These are phyloP conservation scores for Danaus plexippus DNA, from an alignment of 1,140 invertebrate genomes.

Conservation along the genomic window DNA sequence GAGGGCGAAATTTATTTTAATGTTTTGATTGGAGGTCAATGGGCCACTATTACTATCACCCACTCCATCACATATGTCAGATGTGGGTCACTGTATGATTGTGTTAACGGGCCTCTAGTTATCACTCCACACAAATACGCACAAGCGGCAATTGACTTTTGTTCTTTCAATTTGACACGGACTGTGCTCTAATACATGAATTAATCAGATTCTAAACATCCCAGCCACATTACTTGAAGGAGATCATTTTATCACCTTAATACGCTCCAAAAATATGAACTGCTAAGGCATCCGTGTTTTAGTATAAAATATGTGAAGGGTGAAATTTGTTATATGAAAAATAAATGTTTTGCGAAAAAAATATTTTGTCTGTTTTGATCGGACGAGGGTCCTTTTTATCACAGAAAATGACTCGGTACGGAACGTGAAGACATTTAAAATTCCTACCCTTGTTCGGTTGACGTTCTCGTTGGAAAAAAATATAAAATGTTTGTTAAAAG, in stretches of 20 bases:
- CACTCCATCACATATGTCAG: slow-evolving; percentile 3
- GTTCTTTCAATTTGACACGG: neutral
- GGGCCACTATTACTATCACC: neutral
- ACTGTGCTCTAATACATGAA: too few species aligned
- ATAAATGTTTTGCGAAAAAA: slow-evolving; percentile 4
- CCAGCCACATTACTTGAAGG: too few species aligned
- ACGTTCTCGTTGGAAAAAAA: slow-evolving; percentile 18
- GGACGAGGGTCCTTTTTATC: slow-evolving; percentile 15
- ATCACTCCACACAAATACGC: slow-evolving; percentile 1
- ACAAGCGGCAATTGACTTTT: neutral
- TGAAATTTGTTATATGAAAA: too few species aligned
- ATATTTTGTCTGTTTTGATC: slow-evolving; percentile 18
- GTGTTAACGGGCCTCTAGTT: neutral
- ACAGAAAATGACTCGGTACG: slow-evolving; percentile 10
- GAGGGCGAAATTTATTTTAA: too few species aligned
- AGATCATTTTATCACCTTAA: too few species aligned
- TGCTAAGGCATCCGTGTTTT: too few species aligned
- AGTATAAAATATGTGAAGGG: too few species aligned
- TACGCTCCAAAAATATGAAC: too few species aligned
- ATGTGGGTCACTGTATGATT: slow-evolving; percentile 4
- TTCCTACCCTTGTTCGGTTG: slow-evolving; percentile 21
- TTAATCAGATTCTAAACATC: too few species aligned
- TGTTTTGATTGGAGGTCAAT: too few species aligned
- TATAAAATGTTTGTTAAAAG: slow-evolving; percentile 9
- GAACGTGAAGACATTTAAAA: slow-evolving; percentile 23